A percentile compares a stretch with the other conserved stretches of the same genome.
Evolutionary conservation across 1,140 invertebrate genomes (phyloP).

Genomic region (Hestina assimilis): DNA sequence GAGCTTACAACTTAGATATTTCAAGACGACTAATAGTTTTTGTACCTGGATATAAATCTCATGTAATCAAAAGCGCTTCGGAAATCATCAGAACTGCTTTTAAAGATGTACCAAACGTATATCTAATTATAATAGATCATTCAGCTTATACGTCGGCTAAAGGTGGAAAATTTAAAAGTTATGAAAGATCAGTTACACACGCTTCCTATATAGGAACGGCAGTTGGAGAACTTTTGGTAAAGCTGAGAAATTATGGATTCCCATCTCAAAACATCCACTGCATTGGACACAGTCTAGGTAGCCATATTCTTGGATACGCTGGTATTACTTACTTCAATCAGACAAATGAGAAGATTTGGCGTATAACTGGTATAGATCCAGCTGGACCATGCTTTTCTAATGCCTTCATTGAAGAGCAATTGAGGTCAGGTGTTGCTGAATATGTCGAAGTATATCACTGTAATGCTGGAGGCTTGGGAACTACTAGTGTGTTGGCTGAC

Average conservation of each 20-base stretch:
- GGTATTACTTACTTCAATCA: constrained; percentile 48
- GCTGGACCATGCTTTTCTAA: constrained; percentile 81
- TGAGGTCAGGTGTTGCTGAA: constrained; percentile 74
- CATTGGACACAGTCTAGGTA: constrained; percentile 76
- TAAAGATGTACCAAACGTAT: constrained; percentile 52
- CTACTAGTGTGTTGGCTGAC: constrained; percentile 77
- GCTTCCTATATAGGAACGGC: constrained; percentile 51
- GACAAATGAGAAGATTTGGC: constrained; percentile 53
- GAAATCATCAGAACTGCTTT: constrained; percentile 58
- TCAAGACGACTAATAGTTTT: constrained; percentile 56
- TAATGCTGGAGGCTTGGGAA: constrained; percentile 77
- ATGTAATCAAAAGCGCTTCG: constrained; percentile 52
- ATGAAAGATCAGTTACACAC: constrained; percentile 54
- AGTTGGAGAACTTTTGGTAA: constrained; percentile 49
- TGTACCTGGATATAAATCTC: constrained; percentile 64
- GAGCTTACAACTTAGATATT: constrained; percentile 50
- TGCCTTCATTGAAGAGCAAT: constrained; percentile 68
- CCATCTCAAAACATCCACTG: constrained; percentile 68
- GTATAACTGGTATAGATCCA: constrained; percentile 81
- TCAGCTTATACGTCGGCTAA: constrained; percentile 54
- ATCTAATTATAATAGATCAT: constrained; percentile 65
- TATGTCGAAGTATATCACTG: constrained; percentile 81
- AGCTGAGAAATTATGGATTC: constrained; percentile 42
- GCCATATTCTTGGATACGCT: constrained; percentile 70
- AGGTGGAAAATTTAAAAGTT: constrained; percentile 52